Conservation (phyloP, 1,140 invertebrate species). For the Habropoda laboriosa region DNA sequence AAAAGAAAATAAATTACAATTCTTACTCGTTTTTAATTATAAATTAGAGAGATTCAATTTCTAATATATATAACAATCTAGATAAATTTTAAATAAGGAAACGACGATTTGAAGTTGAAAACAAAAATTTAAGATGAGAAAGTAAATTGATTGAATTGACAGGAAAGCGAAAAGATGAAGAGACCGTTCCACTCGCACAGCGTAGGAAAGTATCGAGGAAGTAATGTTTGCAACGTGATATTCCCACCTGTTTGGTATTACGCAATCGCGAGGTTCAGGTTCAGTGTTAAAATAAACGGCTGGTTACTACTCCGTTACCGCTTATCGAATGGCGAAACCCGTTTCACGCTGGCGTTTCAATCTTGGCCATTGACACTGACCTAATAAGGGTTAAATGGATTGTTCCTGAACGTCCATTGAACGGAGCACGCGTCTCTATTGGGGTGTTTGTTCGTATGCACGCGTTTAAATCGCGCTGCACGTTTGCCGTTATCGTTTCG, state of each 20-base stretch:
- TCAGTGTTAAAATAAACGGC: constrained; percentile 13
- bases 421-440: constrained; percentile 50
- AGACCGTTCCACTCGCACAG: no score
- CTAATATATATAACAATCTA: no score
- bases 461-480: constrained; percentile 47
- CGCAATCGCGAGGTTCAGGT: neutral
- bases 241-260: neutral
- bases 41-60: no score
- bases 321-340: constrained; percentile 1
- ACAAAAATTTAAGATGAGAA: no score
- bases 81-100: no score
- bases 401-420: constrained; percentile 51
- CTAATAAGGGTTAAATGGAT: constrained; percentile 64
- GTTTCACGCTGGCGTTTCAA: constrained; percentile 41
- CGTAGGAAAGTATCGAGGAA: no score
- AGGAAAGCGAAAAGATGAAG: no score
- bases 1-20: no score
- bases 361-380: constrained; percentile 58
- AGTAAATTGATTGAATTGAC: no score
- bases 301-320: constrained; percentile 1
- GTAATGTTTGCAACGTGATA: neutral
- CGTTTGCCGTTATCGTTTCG: constrained; percentile 7
- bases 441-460: constrained; percentile 44
- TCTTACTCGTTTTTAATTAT: no score
- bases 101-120: no score